Conservation (phyloP, 2,888 invertebrate genomes). For the Latrodectus hesperus region DNA sequence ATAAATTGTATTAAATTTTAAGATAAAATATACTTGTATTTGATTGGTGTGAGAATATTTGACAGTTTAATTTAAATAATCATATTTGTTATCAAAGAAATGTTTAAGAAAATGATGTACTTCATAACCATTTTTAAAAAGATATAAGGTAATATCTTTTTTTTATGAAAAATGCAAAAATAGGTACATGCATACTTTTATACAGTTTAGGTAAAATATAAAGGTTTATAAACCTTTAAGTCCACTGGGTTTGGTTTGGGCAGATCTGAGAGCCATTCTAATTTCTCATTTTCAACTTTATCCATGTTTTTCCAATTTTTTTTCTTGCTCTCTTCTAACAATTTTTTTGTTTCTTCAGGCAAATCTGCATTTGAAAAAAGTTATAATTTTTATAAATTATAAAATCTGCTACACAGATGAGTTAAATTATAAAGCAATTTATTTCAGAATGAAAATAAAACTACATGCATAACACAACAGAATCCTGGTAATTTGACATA, state of each 20-base stretch:
- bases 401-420: no score
- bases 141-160: neutral
- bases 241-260: conserved; percentile 75
- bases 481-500: no score
- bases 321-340: conserved; percentile 33
- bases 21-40: no score
- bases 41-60: no score
- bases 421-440: no score
- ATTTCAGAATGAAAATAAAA: no score
- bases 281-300: conserved; percentile 87
- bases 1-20: no score
- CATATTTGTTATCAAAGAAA: neutral
- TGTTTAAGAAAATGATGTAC: neutral
- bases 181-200: neutral
- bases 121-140: neutral
- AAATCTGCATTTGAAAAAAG: conserved; percentile 14
- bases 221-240: conserved; percentile 28
- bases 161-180: no score
- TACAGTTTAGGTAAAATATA: neutral
- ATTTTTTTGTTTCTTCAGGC: conserved; percentile 69
- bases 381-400: neutral
- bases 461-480: no score
- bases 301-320: conserved; percentile 87
- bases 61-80: neutral
- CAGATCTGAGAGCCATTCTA: conserved; percentile 90